Base-by-base conservation (phyloP, 2,797 vertebrate species). In the Clamator glandarius region DNA sequence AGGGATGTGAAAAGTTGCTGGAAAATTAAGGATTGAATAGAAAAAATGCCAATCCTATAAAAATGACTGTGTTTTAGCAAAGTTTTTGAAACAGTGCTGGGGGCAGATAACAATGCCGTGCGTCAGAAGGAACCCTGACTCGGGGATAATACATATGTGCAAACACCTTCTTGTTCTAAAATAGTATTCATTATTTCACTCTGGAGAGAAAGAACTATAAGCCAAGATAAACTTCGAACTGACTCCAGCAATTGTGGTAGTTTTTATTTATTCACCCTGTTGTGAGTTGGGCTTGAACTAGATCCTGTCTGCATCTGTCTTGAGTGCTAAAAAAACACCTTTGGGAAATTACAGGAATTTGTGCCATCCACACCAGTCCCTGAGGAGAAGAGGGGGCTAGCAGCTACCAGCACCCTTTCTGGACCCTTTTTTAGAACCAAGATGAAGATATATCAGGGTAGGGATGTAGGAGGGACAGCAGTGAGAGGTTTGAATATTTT, bases 91-190 rank as follows among this genome's bases (percentile, higher is more conserved):
- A 35, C 8, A 0, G 0, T 70, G n/a, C 51, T 80, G 29, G 29
- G n/a, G 57, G 50, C 44, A 61, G 19, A 72, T 85, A 42, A 29
- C 41, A 20, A 8, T n/a, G 23, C 26, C 52, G 54, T 26, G n/a
- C 44, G 52, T 3, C 21, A 52, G 20, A 69, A 12, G 21, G 31
- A 85, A 11, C 29, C 23, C 28, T 85, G 39, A 28, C 50, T 76
- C 24, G 7, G 41, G 13, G 15, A 12, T 33, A 31, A 21, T n/a
- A 33, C 0, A 0, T 48, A 59, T 4, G 0, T 15, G 10, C 26
- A 55, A 23, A 52, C 61, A 28, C 16, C 29, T 69, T 51, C 44
- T 36, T 42, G 10, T 31, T 29, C 46, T 72, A 2, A 35, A 78
- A 28, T 3, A 42, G 4, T 39, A 17, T 44, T 64, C 51, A 19